phyloP scores from a whole-genome alignment of 2,888 invertebrate species.

The Eupithecia pulchellata region DNA sequence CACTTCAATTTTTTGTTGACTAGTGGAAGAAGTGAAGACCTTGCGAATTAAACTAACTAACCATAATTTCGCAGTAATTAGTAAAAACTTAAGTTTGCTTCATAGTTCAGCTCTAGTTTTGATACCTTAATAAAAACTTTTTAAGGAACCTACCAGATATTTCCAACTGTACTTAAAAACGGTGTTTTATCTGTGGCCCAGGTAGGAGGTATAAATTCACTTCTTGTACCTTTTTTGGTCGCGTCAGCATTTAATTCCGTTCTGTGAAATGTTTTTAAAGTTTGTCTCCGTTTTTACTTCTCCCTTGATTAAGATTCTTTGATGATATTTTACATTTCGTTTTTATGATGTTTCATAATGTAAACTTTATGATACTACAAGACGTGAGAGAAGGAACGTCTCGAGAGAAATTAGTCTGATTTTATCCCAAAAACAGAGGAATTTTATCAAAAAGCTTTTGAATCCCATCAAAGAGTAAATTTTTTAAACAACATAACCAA shows the following conservation, averaged over 20 bases:
- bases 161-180: slow-evolving; percentile 15
- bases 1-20: too few relatives aligned
- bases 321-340: slow-evolving; percentile 19
- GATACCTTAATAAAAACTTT: neutral
- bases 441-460: neutral
- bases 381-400: neutral
- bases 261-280: slow-evolving; percentile 35
- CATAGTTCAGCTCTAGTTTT: neutral
- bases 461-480: neutral
- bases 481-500: neutral
- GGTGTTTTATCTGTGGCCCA: slow-evolving; percentile 38
- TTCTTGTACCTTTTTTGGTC: slow-evolving; percentile 48
- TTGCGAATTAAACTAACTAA: too few relatives aligned
- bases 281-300: slow-evolving; percentile 31
- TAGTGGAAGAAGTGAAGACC: too few relatives aligned
- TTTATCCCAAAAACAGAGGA: neutral
- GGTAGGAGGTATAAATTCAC: slow-evolving; percentile 65
- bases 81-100: neutral
- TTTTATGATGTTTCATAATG: slow-evolving; percentile 17
- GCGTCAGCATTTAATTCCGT: slow-evolving; percentile 48
- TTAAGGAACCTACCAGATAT: slow-evolving; percentile 5
- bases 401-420: neutral
- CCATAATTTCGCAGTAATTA: neutral
- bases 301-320: slow-evolving; percentile 46
- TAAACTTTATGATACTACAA: neutral